Conservation (phyloP, 2,797 vertebrate species). For the Tinamus major region DNA sequence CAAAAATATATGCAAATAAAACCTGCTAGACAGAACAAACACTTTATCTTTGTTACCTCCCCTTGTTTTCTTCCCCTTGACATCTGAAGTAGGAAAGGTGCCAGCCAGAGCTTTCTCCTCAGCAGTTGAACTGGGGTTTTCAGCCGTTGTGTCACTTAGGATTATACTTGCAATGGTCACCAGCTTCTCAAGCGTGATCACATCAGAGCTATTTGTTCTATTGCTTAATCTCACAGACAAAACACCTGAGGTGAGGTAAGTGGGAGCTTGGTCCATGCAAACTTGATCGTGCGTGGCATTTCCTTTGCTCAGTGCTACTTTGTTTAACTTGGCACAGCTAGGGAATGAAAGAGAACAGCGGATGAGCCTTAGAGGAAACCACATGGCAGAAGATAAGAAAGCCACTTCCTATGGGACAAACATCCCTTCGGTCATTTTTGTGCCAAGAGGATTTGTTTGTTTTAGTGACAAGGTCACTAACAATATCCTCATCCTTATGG, state of each 20-base stretch:
- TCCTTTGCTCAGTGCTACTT: neutral
- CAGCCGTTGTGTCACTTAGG: neutral
- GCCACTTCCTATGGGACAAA: neutral
- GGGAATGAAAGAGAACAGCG: neutral
- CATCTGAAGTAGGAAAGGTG: neutral
- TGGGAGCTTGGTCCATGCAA: neutral
- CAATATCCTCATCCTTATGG: neutral
- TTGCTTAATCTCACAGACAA: neutral
- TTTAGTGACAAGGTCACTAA: neutral
- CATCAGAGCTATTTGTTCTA: neutral
- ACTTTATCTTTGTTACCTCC: conserved; percentile 35
- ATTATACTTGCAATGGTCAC: neutral
- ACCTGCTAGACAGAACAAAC: neutral
- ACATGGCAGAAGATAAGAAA: neutral
- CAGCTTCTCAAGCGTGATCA: neutral
- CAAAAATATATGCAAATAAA: neutral
- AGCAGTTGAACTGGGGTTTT: neutral
- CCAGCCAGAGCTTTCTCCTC: neutral
- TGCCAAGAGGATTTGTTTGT: neutral
- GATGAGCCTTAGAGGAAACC: neutral
- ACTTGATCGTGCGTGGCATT: conserved; percentile 39
- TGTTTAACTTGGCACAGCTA: conserved; percentile 49
- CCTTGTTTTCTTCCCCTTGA: neutral
- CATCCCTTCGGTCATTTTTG: neutral
- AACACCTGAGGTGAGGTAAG: neutral